Evolutionary conservation across 2,113 vertebrate genomes (phyloP).

Genomic region (Emydura subglobosa): DNA sequence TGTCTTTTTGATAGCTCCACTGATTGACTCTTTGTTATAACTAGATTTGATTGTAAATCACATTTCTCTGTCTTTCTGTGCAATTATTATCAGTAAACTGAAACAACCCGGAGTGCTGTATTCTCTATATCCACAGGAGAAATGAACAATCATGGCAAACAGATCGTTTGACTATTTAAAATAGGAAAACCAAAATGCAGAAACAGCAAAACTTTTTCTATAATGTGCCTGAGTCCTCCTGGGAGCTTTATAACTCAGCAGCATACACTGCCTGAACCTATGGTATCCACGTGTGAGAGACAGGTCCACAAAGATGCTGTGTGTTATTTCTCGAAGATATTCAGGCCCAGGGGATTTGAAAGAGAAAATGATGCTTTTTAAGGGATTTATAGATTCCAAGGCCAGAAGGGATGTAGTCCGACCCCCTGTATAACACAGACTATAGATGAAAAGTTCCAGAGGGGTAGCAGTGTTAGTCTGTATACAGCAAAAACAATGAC

Average conservation of each 20-base stretch:
- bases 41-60: constrained; percentile 3
- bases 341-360: background rate
- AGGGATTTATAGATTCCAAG: background rate
- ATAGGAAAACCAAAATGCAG: background rate
- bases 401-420: background rate
- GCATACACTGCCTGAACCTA: background rate
- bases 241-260: background rate
- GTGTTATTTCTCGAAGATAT: background rate
- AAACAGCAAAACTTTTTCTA: background rate
- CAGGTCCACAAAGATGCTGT: background rate
- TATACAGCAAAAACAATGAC: too few relatives aligned
- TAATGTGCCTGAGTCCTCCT: background rate
- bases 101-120: background rate
- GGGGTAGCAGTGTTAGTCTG: too few relatives aligned
- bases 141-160: background rate
- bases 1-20: background rate
- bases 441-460: background rate
- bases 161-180: background rate
- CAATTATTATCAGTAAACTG: background rate
- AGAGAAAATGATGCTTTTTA: background rate
- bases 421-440: background rate
- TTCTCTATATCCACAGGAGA: background rate
- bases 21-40: constrained; percentile 14
- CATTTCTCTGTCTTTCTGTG: background rate
- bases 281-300: background rate